Percentiles rank a stretch among this genome's conserved stretches.
phyloP scores from a whole-genome alignment of 2,888 invertebrate genomes.

The Pharmacophagus antenor region DNA sequence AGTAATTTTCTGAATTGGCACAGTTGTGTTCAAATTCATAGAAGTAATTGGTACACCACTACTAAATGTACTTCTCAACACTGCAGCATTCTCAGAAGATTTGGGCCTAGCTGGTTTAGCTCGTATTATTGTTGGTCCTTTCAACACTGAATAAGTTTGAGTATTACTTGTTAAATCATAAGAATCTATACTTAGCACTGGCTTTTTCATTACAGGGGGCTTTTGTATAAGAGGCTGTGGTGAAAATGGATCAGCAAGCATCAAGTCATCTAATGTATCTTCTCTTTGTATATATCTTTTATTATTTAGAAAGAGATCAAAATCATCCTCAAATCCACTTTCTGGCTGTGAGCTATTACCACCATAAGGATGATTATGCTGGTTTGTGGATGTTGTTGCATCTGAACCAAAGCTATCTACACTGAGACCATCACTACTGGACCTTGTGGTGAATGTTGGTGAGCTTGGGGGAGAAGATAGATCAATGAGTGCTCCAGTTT shows the following conservation, averaged over 20 bases:
- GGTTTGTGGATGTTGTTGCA: slow-evolving; percentile 81
- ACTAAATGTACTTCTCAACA: slow-evolving; percentile 66
- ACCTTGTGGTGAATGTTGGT: slow-evolving; percentile 87
- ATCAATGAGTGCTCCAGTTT: slow-evolving; percentile 84
- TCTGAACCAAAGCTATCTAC: slow-evolving; percentile 89
- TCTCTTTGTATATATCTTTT: slow-evolving; percentile 63
- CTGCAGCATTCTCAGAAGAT: slow-evolving; percentile 72
- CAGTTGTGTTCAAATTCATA: slow-evolving; percentile 69
- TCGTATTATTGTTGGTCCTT: slow-evolving; percentile 88
- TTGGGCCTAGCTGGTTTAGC: slow-evolving; percentile 82
- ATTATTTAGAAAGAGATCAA: slow-evolving; percentile 83
- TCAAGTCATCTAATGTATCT: slow-evolving; percentile 77
- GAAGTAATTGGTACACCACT: slow-evolving; percentile 52
- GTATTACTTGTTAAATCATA: slow-evolving; percentile 81
- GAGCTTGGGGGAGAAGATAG: slow-evolving; percentile 87
- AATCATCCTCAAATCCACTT: slow-evolving; percentile 92
- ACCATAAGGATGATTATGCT: slow-evolving; percentile 77
- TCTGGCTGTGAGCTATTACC: slow-evolving; percentile 87
- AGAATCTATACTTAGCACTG: slow-evolving; percentile 82
- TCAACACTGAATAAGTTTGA: slow-evolving; percentile 51
- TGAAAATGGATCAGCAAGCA: slow-evolving; percentile 79
- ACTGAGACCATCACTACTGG: slow-evolving; percentile 87
- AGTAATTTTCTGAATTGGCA: slow-evolving; percentile 66
- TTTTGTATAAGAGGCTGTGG: slow-evolving; percentile 59
- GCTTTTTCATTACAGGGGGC: slow-evolving; percentile 70